Percentiles rank a stretch among this genome's conserved stretches.
Conservation (phyloP, 2,113 vertebrate species). For the Lagenorhynchus albirostris region DNA sequence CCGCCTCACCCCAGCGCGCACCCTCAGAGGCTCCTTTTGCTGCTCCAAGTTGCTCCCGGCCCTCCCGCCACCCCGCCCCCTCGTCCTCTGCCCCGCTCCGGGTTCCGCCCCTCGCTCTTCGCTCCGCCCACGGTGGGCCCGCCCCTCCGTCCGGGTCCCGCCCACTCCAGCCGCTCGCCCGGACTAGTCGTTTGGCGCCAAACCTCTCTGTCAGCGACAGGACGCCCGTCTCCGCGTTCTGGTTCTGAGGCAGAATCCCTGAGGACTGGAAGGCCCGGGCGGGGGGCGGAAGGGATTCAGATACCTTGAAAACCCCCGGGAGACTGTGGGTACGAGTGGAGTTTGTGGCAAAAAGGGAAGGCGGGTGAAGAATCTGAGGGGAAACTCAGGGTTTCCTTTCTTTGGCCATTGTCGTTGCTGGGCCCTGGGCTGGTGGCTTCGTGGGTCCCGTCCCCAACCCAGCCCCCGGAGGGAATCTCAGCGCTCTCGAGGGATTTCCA, state of each 20-base stretch:
- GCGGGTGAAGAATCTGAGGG: neutral
- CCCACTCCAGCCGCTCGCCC: rapidly evolving
- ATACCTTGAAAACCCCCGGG: neutral
- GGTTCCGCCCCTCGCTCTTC: rapidly evolving
- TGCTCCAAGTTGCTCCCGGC: rapidly evolving
- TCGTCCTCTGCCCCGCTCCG: rapidly evolving
- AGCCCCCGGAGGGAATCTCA: rapidly evolving
- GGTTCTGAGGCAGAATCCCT: neutral
- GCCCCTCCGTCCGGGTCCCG: neutral
- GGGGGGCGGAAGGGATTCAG: neutral
- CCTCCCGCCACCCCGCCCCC: neutral
- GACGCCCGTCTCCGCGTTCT: rapidly evolving
- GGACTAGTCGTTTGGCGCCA: rapidly evolving
- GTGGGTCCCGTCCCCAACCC: too few relatives aligned
- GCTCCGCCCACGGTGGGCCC: neutral
- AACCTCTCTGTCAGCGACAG: rapidly evolving
- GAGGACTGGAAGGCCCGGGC: neutral
- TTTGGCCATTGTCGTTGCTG: neutral
- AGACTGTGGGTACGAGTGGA: neutral
- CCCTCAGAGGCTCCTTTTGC: rapidly evolving
- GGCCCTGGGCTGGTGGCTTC: neutral
- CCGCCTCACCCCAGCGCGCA: neutral
- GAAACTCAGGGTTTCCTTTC: neutral
- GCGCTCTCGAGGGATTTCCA: neutral
- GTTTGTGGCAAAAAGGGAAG: neutral